Evolutionary conservation across 2,888 invertebrate genomes (phyloP), one percentile per base, ranked within the genome.

Genomic region (Nezara viridula): DNA sequence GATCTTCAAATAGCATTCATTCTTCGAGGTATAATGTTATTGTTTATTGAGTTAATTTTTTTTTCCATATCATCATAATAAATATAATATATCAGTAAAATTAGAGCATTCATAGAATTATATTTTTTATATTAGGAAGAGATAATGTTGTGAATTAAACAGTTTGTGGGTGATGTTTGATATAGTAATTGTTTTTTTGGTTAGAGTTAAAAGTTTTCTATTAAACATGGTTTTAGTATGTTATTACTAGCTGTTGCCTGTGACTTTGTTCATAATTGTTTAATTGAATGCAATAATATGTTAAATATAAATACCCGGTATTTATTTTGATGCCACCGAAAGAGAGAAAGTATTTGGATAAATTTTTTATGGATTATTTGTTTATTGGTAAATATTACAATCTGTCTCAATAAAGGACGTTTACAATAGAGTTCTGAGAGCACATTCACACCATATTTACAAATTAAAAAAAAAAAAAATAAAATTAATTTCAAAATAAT

Each of bases 1-100:
- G 88, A 88, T 16, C 73, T 88, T 47, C 66, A 88, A 16, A 49
- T 47, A 19, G 88, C 60, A 47, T 88, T 66, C 32, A 49, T 73
- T 47, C 49, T 88, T 44, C 40, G 60, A 88, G 88, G 88, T 88
- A 55, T 32, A 7, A 37, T 9, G 32, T 21, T 14, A 37, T 3
- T 50, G 4, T 86, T 50, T 85, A 24, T 3, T 16, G 14, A 37
- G 12, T 44, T 44, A 44, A 12, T 40, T n/a, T 81, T 7, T 12
- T 44, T 40, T 44, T 40, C 2, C 2, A 14, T n/a, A n/a, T 16
- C 44, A n/a, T 81, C 12, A 10, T 81, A 5, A 24, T 44, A 12
- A 60, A 60, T 12, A 27, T 1, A 60, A 27, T 27, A 27, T 27
- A 10, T n/a, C 14, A 12, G 4, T 27, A 14, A 60, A 60, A 60